Base-by-base conservation (phyloP, 2,113 vertebrate genomes). In the Ardeotis arabs region DNA sequence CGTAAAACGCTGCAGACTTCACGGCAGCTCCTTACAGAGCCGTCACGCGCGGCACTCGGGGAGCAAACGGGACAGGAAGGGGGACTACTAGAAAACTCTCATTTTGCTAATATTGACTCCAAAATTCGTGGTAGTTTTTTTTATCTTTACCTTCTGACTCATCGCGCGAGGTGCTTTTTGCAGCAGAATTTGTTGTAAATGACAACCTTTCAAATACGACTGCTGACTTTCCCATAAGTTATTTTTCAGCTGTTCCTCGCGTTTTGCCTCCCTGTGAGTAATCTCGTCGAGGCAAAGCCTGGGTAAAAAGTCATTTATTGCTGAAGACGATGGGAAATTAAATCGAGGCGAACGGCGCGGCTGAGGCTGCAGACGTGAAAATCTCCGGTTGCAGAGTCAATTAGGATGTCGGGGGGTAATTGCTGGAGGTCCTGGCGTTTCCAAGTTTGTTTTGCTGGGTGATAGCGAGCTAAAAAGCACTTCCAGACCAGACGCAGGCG, bases 271-370 rank as follows among this genome's bases (percentile, higher is more conserved):
- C 4, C 3, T 35, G 6, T 59, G 90, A 92, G 56, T 70, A 50
- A 83, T 53, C 45, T 37, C 37, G 3, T 13, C 25, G 74, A 77
- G 49, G 66, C 44, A 16, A 69, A 91, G n/a, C 69, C 66, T 16
- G 70, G 58, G 39, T 56, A 53, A 37, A 37, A 83, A 88, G 62
- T 56, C 27, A 93, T 93, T 86, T 69, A 90, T 90, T 52, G 85
- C 75, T 69, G 63, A 58, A 95, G 77, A 84, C 76, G 31, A 56
- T 29, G 82, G 73, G 77, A 87, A 96, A 90, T 93, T 73, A 90
- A 95, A 95, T 88, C 83, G 84, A 68, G 84, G 64, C 69, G 19
- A 56, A 56, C 75, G 76, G 82, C 78, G 50, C 87, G 28, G 59
- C 35, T 1, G 2, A 73, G 70, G 84, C 85, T 93, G 75, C 82